Base-by-base conservation (phyloP, 92 coral and sea anemone genomes). In the Palythoa grandiflora region DNA sequence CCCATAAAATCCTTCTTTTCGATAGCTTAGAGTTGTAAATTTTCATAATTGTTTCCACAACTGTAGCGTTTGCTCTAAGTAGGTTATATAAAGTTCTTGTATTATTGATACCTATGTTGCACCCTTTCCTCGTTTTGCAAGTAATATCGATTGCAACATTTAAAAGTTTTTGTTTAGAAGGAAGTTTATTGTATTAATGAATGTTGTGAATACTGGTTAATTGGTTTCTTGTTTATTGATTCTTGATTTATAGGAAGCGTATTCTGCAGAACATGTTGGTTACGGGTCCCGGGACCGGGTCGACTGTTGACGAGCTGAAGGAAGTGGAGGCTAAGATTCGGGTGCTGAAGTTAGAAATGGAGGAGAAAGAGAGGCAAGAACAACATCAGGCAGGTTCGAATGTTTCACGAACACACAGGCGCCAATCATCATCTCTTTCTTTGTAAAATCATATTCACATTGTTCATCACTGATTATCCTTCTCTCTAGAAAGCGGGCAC, bases 241-340 rank as follows among this genome's bases (percentile, higher is more conserved):
- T 15, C 11, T 17, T 17, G 57, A 66, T 71, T 73, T 76, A 6
- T 71, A 96, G 99, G 87, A 95, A 96, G 72, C 90, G 98, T 50
- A 96, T 96, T 84, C 92, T 96, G 38, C 99, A 96, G 87, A 90
- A 93, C 14, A 89, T 96, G 89, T 89, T 95, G 94, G 89, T 79
- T 15, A 91, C 87, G 9, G 93, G 94, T 21, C 78, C 94, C 14
- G 91, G 92, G 20, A 76, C 93, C 66, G 91, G 84, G 70, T 90
- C 91, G 44, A 91, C 92, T 15, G 98, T 96, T 44, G 97, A 96
- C 70, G 97, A 96, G 71, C 93, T 95, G 9, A 93, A 92, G 11
- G 98, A 96, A 16, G 98, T 96, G 5, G 99, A 96, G 78, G 93
- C 85, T 15, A 87, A 91, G 65, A 93, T 94, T 51, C 94, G 91